Conservation (phyloP, 2,888 invertebrate genomes). For the Ochropleura plecta region DNA sequence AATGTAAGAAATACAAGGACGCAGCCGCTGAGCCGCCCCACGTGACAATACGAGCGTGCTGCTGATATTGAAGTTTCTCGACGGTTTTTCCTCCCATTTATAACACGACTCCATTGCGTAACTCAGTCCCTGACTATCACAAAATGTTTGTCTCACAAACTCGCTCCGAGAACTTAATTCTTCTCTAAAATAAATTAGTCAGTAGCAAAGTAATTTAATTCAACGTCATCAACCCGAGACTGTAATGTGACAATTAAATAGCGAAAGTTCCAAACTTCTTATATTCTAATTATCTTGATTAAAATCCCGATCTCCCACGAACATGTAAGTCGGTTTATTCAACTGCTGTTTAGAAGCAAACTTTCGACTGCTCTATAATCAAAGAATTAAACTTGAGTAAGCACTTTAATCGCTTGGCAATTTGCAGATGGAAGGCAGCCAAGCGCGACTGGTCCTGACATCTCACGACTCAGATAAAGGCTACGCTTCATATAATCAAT, state of each 20-base stretch:
- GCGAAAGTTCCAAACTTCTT: slow-evolving; percentile 63
- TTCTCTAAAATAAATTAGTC: slow-evolving; percentile 38
- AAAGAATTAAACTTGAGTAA: slow-evolving; percentile 68
- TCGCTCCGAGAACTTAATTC: slow-evolving; percentile 21
- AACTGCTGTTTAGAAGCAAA: slow-evolving; percentile 62
- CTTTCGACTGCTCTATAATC: slow-evolving; percentile 65
- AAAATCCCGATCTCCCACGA: slow-evolving; percentile 60
- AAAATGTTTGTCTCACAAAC: slow-evolving; percentile 28
- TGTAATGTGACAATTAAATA: slow-evolving; percentile 53
- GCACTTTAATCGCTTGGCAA: slow-evolving; percentile 67
- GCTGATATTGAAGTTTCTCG: slow-evolving; percentile 43
- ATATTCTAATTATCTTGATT: slow-evolving; percentile 67
- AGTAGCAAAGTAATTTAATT: slow-evolving; percentile 50
- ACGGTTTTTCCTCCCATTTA: slow-evolving; percentile 10
- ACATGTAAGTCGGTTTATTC: slow-evolving; percentile 63
- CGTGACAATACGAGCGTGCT: slow-evolving; percentile 31
- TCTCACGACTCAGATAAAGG: slow-evolving; percentile 47
- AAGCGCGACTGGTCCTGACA: slow-evolving; percentile 54
- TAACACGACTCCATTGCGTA: slow-evolving; percentile 23
- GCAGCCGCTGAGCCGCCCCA: slow-evolving; percentile 5
- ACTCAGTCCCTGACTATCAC: slow-evolving; percentile 13
- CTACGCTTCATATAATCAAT: slow-evolving; percentile 55
- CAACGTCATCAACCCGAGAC: slow-evolving; percentile 47
- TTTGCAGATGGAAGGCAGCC: slow-evolving; percentile 67
- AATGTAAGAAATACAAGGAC: slow-evolving; percentile 25